These are phyloP conservation scores for Rhagium mordax DNA, from an alignment of 2,888 invertebrate species.

Conservation along the genomic window DNA sequence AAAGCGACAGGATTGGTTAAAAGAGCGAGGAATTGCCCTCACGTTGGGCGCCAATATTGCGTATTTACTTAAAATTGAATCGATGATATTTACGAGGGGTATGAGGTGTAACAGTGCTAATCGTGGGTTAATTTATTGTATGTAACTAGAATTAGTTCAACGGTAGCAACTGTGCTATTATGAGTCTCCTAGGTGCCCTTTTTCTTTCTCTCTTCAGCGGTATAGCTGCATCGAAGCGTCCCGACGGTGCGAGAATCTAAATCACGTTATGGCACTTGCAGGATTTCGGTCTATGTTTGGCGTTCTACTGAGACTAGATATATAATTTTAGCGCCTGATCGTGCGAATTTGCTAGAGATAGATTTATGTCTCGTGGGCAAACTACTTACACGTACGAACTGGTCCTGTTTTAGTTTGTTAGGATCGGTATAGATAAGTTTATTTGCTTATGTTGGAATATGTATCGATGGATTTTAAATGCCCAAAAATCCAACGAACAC, in stretches of 20 bases:
- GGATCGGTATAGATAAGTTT: not conserved
- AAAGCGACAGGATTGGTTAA: too few relatives aligned
- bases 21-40: too few relatives aligned
- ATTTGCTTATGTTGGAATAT: not conserved
- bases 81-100: too few relatives aligned
- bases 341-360: not conserved
- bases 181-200: not conserved
- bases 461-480: not conserved
- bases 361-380: not conserved
- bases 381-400: not conserved
- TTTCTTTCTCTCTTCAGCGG: not conserved
- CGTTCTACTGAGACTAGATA: not conserved
- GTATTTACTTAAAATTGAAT: too few relatives aligned
- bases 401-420: constrained; percentile 6
- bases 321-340: not conserved
- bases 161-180: not conserved
- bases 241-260: constrained; percentile 14
- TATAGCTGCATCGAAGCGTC: not conserved
- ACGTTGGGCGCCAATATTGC: too few relatives aligned
- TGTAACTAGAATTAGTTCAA: not conserved
- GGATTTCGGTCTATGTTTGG: not conserved
- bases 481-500: too few relatives aligned
- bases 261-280: constrained; percentile 9
- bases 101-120: too few relatives aligned
- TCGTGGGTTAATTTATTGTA: too few relatives aligned